These are phyloP conservation scores for Mimas tiliae DNA, from an alignment of 2,888 invertebrate species.

Conservation along the genomic window DNA sequence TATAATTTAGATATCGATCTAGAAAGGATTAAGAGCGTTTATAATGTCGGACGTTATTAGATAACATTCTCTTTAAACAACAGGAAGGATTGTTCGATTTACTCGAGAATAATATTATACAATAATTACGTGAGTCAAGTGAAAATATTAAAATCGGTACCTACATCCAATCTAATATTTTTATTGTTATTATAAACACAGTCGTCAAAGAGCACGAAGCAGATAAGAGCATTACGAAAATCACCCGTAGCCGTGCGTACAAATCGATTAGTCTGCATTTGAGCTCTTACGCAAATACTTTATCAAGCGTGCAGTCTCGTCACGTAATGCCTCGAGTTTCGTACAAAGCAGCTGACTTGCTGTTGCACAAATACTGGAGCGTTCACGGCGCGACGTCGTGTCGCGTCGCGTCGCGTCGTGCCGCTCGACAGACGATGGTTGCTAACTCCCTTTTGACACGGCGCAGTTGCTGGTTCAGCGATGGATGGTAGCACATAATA, in stretches of 20 bases:
- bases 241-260: slow-evolving; percentile 70
- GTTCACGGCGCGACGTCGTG: slow-evolving; percentile 50
- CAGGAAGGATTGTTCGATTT: too few relatives aligned
- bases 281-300: slow-evolving; percentile 74
- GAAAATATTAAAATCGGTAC: background rate
- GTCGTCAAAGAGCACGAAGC: slow-evolving; percentile 54
- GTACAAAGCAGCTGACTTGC: slow-evolving; percentile 52
- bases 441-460: background rate
- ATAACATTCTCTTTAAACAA: too few relatives aligned
- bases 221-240: slow-evolving; percentile 79
- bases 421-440: slow-evolving; percentile 32
- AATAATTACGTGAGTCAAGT: background rate
- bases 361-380: slow-evolving; percentile 62
- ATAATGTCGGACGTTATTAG: too few relatives aligned
- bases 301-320: slow-evolving; percentile 73
- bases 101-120: too few relatives aligned
- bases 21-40: too few relatives aligned
- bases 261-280: slow-evolving; percentile 77
- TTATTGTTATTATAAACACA: slow-evolving; percentile 50
- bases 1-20: too few relatives aligned
- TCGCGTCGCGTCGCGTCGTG: slow-evolving; percentile 44
- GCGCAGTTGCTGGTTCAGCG: background rate
- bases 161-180: background rate
- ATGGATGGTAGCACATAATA: too few relatives aligned
- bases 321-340: slow-evolving; percentile 72